phyloP scores from a whole-genome alignment of 2,797 vertebrate genomes.

The Anguilla marmorata region DNA sequence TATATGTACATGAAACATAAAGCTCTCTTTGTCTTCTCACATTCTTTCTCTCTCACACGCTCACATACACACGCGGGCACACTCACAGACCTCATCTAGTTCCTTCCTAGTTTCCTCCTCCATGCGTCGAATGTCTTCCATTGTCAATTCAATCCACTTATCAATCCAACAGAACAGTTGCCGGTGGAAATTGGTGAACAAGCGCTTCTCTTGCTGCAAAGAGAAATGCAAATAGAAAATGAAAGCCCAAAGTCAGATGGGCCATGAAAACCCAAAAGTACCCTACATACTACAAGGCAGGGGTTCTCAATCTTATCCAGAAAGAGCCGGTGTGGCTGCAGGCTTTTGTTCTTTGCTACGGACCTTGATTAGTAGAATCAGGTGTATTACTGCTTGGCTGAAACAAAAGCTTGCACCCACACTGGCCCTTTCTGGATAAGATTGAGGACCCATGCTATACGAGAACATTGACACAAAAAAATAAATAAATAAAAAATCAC shows the following conservation, averaged over 20 bases:
- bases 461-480: background rate
- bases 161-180: constrained; percentile 96
- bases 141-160: constrained; percentile 87
- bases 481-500: background rate
- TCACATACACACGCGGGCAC: constrained; percentile 56
- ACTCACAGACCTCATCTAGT: constrained; percentile 82
- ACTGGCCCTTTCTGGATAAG: too few relatives aligned
- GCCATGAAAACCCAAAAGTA: background rate
- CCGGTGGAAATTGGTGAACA: constrained; percentile 95
- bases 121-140: constrained; percentile 96
- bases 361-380: background rate
- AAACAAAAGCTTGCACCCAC: too few relatives aligned
- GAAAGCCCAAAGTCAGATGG: background rate
- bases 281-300: background rate
- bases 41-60: background rate
- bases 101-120: constrained; percentile 91
- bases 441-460: background rate
- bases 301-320: background rate
- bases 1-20: background rate
- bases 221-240: background rate
- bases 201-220: constrained; percentile 85
- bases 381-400: too few relatives aligned
- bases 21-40: background rate
- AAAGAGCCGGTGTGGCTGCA: too few relatives aligned
- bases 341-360: too few relatives aligned